phyloP scores from a whole-genome alignment of 2,797 vertebrate genomes.

The Remorina albescens region DNA sequence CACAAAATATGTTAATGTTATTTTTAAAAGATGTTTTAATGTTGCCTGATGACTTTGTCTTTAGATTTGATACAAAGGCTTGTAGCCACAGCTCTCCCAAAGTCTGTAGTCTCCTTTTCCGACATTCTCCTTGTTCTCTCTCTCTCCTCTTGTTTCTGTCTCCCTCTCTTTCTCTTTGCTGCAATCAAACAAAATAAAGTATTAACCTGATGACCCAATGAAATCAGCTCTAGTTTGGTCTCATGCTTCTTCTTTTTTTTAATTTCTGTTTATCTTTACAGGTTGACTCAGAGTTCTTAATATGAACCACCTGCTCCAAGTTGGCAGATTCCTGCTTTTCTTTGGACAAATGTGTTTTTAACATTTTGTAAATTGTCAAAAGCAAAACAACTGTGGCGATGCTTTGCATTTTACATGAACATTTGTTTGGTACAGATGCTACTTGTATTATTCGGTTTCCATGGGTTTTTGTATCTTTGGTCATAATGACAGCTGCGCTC shows the following conservation, averaged over 20 bases:
- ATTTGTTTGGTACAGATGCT: background rate
- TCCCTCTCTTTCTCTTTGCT: conserved; percentile 86
- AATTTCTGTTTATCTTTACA: conserved; percentile 22
- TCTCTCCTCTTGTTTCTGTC: conserved; percentile 72
- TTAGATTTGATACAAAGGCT: conserved; percentile 88
- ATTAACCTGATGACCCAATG: conserved; percentile 89
- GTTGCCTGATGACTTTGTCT: conserved; percentile 88
- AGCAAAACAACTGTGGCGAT: background rate
- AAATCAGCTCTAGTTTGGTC: conserved; percentile 58
- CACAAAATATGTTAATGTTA: conserved; percentile 85
- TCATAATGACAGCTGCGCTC: too few species aligned
- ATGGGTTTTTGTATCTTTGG: too few species aligned
- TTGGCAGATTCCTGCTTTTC: conserved; percentile 1
- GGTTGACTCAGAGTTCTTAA: conserved; percentile 13
- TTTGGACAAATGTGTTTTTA: background rate
- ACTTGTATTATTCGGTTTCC: background rate
- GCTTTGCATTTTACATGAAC: background rate
- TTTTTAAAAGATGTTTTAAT: conserved; percentile 88
- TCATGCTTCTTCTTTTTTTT: conserved; percentile 27
- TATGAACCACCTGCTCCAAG: conserved; percentile 30
- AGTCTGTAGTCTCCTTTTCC: conserved; percentile 83
- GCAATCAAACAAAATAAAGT: conserved; percentile 91
- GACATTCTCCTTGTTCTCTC: conserved; percentile 71
- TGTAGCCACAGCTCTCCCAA: conserved; percentile 86
- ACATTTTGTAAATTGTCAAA: background rate